Percentiles rank a stretch among this genome's conserved stretches.
phyloP scores from a whole-genome alignment of 2,888 invertebrate species.

The Oscheius onirici region DNA sequence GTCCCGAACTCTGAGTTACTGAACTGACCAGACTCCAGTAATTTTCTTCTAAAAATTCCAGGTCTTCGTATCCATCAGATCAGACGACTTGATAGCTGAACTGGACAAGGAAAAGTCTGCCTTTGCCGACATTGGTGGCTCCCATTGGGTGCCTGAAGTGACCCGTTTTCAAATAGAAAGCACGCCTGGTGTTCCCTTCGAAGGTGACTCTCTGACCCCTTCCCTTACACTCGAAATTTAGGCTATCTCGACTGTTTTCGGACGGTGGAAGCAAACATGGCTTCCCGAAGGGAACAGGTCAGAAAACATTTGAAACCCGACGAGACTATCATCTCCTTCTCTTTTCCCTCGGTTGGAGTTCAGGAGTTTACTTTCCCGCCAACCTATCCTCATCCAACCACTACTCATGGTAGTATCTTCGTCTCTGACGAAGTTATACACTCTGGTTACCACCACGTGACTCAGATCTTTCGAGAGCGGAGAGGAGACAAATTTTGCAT shows the following conservation, averaged over 20 bases:
- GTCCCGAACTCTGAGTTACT: constrained; percentile 21
- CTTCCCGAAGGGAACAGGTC: constrained; percentile 80
- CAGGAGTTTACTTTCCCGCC: constrained; percentile 87
- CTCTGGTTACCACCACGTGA: too few relatives aligned
- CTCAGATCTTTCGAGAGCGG: constrained; percentile 78
- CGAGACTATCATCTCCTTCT: constrained; percentile 88
- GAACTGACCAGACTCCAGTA: too few relatives aligned
- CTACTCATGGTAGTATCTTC: constrained; percentile 62
- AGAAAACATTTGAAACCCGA: constrained; percentile 73
- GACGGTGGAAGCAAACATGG: constrained; percentile 97
- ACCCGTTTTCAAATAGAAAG: constrained; percentile 96
- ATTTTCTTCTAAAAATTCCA: not conserved
- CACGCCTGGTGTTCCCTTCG: constrained; percentile 82
- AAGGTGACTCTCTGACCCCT: constrained; percentile 77
- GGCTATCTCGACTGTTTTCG: constrained; percentile 89
- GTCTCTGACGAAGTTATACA: constrained; percentile 84
- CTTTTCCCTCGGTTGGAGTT: constrained; percentile 90
- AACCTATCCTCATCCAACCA: constrained; percentile 78
- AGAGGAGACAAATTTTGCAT: constrained; percentile 94
- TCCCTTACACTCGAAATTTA: not conserved
- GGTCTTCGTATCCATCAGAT: not conserved
- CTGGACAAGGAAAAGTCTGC: constrained; percentile 6
- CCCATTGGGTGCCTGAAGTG: constrained; percentile 91
- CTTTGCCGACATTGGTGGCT: constrained; percentile 71
- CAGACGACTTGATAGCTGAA: not conserved